Base-by-base conservation (phyloP, 2,113 vertebrate genomes). In the Galemys pyrenaicus region DNA sequence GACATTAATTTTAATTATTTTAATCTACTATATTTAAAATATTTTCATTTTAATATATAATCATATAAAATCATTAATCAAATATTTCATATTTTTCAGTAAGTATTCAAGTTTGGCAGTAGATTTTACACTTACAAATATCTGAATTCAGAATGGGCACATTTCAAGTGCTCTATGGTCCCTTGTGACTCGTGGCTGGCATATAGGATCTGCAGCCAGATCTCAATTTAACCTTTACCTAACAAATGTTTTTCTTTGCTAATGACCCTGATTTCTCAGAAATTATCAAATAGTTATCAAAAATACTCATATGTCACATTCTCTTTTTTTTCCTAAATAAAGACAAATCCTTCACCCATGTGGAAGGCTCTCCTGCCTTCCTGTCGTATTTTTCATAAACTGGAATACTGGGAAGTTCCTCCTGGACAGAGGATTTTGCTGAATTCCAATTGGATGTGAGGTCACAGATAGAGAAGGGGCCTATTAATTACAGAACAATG, bases 251-350 rank as follows among this genome's bases (percentile, higher is more conserved):
- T 44, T 39, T 46, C 44, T 80, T 71, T 67, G 24, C 37, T 89
- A 65, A 64, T 44, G 37, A 65, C 30, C 19, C n/a, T 6, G 3
- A 89, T 49, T 74, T 87, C 9, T 28, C 11, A 49, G 64, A n/a
- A 51, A 11, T 60, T 6, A 41, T n/a, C 15, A 78, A 78, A 64
- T 60, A 46, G 20, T 65, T 62, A 54, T n/a, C 58, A 84, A 56
- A 94, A 90, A 41, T 28, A 85, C 35, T 49, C 65, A 79, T 73
- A 56, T 92, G 56, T 73, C n/a, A 28, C 80, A 24, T 49, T 82
- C 17, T 70, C 24, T 44, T 68, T 81, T 86, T 37, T 64, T 86
- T 49, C n/a, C 46, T 70, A 68, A 82, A 62, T 5, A 87, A 56
- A 73, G 22, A 58, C 1, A 73, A 56, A 41, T 86, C 30, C 26